Percentiles rank a stretch among this genome's conserved stretches.
Conservation (phyloP, 1,140 invertebrate genomes). For the Drosophila mojavensis region DNA sequence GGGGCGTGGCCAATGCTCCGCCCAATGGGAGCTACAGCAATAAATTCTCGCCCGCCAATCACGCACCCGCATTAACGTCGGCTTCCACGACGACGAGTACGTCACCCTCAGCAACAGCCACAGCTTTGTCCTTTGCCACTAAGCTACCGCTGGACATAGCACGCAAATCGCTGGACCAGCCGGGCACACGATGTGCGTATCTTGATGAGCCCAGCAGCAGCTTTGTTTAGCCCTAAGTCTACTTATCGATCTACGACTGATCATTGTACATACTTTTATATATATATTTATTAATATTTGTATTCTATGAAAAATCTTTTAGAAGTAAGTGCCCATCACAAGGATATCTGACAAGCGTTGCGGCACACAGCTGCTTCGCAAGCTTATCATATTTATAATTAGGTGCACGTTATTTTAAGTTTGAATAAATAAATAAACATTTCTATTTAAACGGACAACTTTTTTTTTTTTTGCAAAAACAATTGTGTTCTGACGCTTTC, state of each 20-base stretch:
- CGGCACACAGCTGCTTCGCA: constrained; percentile 22
- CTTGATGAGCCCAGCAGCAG: constrained; percentile 87
- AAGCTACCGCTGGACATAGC: constrained; percentile 64
- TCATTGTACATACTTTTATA: constrained; percentile 44
- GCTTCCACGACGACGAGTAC: constrained; percentile 40
- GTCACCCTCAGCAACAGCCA: neutral
- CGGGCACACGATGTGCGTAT: constrained; percentile 84
- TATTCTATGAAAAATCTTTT: constrained; percentile 18
- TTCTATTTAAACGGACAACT: neutral
- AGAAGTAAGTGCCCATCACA: constrained; percentile 33
- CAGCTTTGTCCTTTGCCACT: constrained; percentile 81
- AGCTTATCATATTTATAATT: constrained; percentile 62
- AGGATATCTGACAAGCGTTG: constrained; percentile 53
- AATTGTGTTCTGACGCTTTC: no score
- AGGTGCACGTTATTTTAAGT: constrained; percentile 44
- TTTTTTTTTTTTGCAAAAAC: neutral
- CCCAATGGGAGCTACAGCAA: constrained; percentile 63
- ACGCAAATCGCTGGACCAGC: constrained; percentile 64
- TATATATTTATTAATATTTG: constrained; percentile 66
- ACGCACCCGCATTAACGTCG: constrained; percentile 44
- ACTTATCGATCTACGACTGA: constrained; percentile 22
- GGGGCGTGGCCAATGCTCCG: constrained; percentile 77
- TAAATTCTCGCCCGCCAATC: constrained; percentile 66
- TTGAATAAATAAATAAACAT: constrained; percentile 47
- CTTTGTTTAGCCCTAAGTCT: constrained; percentile 85